A percentile compares a stretch with the other conserved stretches of the same genome.
phyloP scores from a whole-genome alignment of 2,797 vertebrate genomes.

The Hydrolagus colliei region DNA sequence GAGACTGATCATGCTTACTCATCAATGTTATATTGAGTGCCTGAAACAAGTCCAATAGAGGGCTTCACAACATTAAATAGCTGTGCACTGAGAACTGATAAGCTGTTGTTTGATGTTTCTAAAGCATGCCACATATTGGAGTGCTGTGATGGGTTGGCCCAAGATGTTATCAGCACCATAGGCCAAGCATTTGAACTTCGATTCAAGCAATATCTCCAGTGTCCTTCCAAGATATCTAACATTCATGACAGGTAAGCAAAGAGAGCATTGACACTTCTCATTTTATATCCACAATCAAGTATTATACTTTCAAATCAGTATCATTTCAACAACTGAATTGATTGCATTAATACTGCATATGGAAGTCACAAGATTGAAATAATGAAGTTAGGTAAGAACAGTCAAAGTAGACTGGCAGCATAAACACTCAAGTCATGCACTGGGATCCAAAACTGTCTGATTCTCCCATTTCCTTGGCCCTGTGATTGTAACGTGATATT shows the following conservation, averaged over 20 bases:
- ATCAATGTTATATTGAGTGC: too few relatives aligned
- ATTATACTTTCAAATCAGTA: not conserved
- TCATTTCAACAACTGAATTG: not conserved
- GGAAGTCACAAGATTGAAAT: not conserved
- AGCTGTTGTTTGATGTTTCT: constrained; percentile 27
- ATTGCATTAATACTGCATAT: not conserved
- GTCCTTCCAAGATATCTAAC: constrained; percentile 78
- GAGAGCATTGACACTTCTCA: not conserved
- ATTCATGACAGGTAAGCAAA: constrained; percentile 76
- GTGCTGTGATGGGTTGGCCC: constrained; percentile 85
- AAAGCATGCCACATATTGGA: constrained; percentile 95
- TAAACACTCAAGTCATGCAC: not conserved
- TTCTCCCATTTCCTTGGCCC: not conserved
- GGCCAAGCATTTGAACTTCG: constrained; percentile 96
- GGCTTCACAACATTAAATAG: not conserved
- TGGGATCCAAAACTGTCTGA: not conserved
- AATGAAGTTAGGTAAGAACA: not conserved
- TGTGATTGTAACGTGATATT: not conserved
- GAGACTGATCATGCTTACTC: too few relatives aligned
- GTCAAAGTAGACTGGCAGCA: constrained; percentile 3
- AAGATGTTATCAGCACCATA: constrained; percentile 92
- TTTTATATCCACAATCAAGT: not conserved
- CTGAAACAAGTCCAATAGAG: too few relatives aligned
- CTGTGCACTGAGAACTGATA: constrained; percentile 9
- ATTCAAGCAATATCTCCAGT: constrained; percentile 92